Evolutionary conservation across 92 coral and sea anemone species (phyloP).

Genomic region (Palythoa grandiflora): DNA sequence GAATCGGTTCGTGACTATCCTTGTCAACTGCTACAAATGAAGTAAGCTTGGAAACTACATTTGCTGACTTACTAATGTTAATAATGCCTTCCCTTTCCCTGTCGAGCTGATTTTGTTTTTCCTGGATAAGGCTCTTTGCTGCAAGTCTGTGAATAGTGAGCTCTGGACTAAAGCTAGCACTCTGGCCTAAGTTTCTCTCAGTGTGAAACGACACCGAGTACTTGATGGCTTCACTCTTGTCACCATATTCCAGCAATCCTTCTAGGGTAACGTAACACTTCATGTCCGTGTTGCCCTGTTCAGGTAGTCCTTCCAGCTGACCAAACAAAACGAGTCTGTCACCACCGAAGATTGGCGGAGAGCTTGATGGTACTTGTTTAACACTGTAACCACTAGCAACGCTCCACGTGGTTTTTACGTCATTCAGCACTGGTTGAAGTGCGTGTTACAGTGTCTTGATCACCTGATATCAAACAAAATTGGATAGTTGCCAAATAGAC

Average conservation of each 20-base stretch:
- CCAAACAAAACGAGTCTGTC: slow-evolving; percentile 66
- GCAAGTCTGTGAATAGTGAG: slow-evolving; percentile 72
- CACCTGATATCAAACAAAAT: slow-evolving; percentile 58
- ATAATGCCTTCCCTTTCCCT: slow-evolving; percentile 45
- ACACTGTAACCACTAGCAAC: slow-evolving; percentile 69
- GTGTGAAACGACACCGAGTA: slow-evolving; percentile 47
- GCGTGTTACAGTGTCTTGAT: slow-evolving; percentile 83
- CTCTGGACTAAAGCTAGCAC: slow-evolving; percentile 1
- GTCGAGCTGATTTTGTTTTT: slow-evolving; percentile 52
- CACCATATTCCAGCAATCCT: slow-evolving; percentile 15
- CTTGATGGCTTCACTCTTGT: slow-evolving; percentile 23
- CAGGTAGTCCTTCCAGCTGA: slow-evolving; percentile 14
- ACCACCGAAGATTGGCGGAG: slow-evolving; percentile 76
- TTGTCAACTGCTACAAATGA: slow-evolving; percentile 86
- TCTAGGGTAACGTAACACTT: slow-evolving; percentile 30
- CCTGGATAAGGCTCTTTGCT: slow-evolving; percentile 76
- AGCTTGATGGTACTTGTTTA: slow-evolving; percentile 62
- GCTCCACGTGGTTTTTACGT: slow-evolving; percentile 69
- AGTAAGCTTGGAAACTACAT: slow-evolving; percentile 77
- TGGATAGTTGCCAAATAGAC: not conserved
- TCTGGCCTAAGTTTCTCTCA: slow-evolving; percentile 6
- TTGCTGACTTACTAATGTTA: slow-evolving; percentile 74
- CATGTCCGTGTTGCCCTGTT: not conserved
- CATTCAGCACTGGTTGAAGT: slow-evolving; percentile 81
- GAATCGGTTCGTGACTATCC: slow-evolving; percentile 67